Base-by-base conservation (phyloP, 2,888 invertebrate genomes). In the Meiosimyza platycephala region DNA sequence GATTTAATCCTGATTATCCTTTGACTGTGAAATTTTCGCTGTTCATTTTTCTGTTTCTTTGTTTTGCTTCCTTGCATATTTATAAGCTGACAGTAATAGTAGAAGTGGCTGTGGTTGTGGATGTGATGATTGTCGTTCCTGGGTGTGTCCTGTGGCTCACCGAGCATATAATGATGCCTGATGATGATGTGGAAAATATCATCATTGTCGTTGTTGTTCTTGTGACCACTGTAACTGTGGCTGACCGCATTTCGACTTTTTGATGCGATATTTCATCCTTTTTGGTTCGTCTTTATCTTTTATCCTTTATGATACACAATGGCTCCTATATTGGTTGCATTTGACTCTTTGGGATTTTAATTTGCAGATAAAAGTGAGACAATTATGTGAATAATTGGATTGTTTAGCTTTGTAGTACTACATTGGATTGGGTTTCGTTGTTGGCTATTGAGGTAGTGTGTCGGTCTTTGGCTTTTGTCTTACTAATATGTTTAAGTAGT, bases 1-100 rank as follows among this genome's bases (percentile, higher is more conserved):
- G 80, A 84, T 82, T 82, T 86, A 85, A 86, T 82, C 82, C 86
- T 80, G 85, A 85, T 86, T 85, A 86, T 86, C 86, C 84, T 81
- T 82, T 83, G 84, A 85, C 85, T 85, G 82, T 82, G 77, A 75
- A 83, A 81, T 81, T 70, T 80, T 79, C 80, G 33, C 55, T 57
- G 60, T 51, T 52, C 68, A 55, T 63, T 47, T 63, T 50, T 60
- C 59, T 60, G 22, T 13, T 60, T 22, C 33, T 59, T 59, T 13
- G 18, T 13, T 59, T 13, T 59, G 18, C 59, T 33, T 60, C 22
- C 63, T 33, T 62, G 63, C 70, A 70, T 62, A 68, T 40, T 40
- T 22, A 52, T 54, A 40, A 40, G 15, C 54, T 51, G 51, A 48
- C 67, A 54, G 51, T 54, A 18, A 52, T 63, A 13, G n/a, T 47